Base-by-base conservation (phyloP, 92 coral and sea anemone genomes). In the Desmophyllum pertusum region DNA sequence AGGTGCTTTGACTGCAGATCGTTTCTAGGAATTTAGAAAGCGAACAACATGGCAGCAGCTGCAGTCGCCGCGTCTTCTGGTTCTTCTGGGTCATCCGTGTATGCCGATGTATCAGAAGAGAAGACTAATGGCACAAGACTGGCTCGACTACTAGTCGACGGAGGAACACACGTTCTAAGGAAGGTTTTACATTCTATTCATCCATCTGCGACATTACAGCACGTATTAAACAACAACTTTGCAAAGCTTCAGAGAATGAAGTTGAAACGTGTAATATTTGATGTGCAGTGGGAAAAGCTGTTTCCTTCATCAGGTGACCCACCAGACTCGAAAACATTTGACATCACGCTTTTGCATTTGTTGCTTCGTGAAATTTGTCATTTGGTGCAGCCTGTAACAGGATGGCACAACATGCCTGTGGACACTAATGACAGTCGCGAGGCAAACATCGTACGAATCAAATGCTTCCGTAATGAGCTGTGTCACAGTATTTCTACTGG, bases 401-500 rank as follows among this genome's bases (percentile, higher is more conserved):
- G 92, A 41, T 91, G 94, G 94, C 59, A 88, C 80, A 21, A 40
- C 30, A 64, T 70, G 87, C 94, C 94, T 67, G 27, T 38, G 21
- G 92, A 80, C 17, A 38, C 55, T 52, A 89, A 91, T 71, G 37
- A 23, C 7, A 84, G 92, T 69, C 18, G 21, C 13, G 75, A 89
- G 39, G 94, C 92, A 1, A 71, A 91, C 55, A 74, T 91, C 80
- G 71, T 75, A 67, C 77, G 88, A 53, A 88, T 91, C 41, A 88
- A 85, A 38, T 42, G n/a, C 23, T 81, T 46, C 52, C 78, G 92
- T 38, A 88, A 91, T 70, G 61, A 91, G 38, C 36, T 91, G 36
- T 88, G 70, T 43, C 94, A 88, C 10, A 33, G 68, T 0, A 18
- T 73, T 36, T 50, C 78, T 5, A 57, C 94, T 15, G 85, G 64